These are phyloP conservation scores for Strigops habroptila DNA, from an alignment of 2,113 vertebrate genomes.

Conservation along the genomic window DNA sequence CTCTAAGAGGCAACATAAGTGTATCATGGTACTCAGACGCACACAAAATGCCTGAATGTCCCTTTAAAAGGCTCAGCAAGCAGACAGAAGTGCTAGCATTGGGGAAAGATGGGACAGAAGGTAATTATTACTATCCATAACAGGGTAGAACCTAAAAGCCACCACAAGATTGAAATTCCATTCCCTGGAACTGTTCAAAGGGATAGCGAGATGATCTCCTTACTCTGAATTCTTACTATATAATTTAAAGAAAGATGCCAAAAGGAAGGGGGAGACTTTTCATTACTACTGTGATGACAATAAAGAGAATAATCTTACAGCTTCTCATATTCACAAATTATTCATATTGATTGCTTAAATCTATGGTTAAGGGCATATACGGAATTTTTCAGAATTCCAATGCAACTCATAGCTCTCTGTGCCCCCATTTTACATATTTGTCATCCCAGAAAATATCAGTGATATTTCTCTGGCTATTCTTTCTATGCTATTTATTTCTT, in stretches of 20 bases:
- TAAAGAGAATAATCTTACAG: not conserved
- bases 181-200: not conserved
- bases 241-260: not conserved
- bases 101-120: not conserved
- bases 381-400: not conserved
- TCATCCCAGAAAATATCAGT: not conserved
- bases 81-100: not conserved
- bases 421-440: not conserved
- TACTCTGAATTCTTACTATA: not conserved
- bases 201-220: not conserved
- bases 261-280: rapidly evolving
- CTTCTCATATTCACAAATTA: not conserved
- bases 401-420: not conserved
- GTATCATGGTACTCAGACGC: not conserved
- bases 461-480: not conserved
- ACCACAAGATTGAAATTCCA: not conserved
- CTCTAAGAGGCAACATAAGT: not conserved
- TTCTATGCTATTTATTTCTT: not conserved
- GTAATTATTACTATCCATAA: not conserved
- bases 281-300: not conserved
- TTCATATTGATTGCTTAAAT: not conserved
- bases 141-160: not conserved
- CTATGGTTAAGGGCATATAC: not conserved
- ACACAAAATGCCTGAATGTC: not conserved
- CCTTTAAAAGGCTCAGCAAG: not conserved